Evolutionary conservation across 2,797 vertebrate genomes (phyloP), one percentile per base, ranked within the genome.

Genomic region (Anguilla pacifica): DNA sequence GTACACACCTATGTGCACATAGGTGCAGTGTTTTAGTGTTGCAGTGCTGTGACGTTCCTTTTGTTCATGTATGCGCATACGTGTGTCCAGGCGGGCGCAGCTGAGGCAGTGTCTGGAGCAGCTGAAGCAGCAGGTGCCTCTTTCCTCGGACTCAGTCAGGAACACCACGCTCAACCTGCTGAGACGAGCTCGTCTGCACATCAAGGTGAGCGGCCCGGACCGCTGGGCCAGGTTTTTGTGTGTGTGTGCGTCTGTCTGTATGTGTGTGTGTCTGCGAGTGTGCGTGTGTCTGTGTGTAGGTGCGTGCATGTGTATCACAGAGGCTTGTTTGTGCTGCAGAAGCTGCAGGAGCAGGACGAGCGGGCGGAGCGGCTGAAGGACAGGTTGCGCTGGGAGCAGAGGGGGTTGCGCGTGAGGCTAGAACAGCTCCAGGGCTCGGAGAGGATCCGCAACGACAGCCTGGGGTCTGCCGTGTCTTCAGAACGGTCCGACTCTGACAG

Each of bases 101-200:
- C 95, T 99, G 91, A 96, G 96, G 82, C 93, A 94, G 84, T 98
- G 97, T 90, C 93, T 99, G 93, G 98, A 99, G 91, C 96, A 98
- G 92, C 95, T 99, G 86, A 98, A 98, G 93, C 96, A 98, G 93
- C 98, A 99, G 91, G 97, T 99, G 77, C 98, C 98, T 7, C 90
- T 96, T 84, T 97, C 97, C 0, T 88, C 96, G 0, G 97, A 98
- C 88, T 95, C 96, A 0, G 88, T 95, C 86, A 96, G 97, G 84
- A 97, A 97, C 92, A 99, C 98, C 89, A 98, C 97, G 0, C 96
- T 99, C 74, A 98, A 96, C 93, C 96, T 99, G 90, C 95, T 99
- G 91, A 96, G 97, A 87, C 92, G 96, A 17, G 98, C 98, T 72
- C 96, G 97, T 90, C 93, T 97, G 19, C 98, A 99, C 92, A 99